These are phyloP conservation scores for Microcebus lehilahytsara DNA, from an alignment of 2,113 vertebrate species.

Conservation along the genomic window DNA sequence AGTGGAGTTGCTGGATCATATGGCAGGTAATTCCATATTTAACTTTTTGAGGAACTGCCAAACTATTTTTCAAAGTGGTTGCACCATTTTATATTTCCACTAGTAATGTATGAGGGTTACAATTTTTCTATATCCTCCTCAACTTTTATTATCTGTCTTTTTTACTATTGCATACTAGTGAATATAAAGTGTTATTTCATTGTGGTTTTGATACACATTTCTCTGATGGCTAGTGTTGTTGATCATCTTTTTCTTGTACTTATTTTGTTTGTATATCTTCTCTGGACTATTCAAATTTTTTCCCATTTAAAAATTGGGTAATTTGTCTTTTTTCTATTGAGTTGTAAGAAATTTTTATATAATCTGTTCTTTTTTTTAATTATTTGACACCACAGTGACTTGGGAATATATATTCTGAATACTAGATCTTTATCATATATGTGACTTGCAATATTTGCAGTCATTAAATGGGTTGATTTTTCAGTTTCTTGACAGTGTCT, in stretches of 20 bases:
- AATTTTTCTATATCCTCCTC: background rate
- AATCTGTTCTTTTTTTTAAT: background rate
- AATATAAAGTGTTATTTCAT: background rate
- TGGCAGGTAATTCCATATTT: background rate
- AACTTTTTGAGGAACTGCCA: conserved; percentile 27
- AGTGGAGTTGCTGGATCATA: background rate
- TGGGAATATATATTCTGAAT: background rate
- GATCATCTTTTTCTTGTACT: background rate
- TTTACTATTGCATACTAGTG: background rate
- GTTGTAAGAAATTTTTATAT: background rate
- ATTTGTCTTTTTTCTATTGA: background rate
- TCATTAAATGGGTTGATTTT: background rate
- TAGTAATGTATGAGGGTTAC: background rate
- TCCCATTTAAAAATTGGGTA: background rate
- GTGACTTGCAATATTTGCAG: background rate
- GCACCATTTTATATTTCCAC: background rate
- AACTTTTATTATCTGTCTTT: background rate
- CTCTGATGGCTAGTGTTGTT: background rate
- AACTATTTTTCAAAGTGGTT: background rate
- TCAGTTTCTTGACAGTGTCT: background rate
- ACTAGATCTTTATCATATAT: background rate
- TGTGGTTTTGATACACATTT: background rate
- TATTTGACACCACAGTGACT: too few relatives aligned
- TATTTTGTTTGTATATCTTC: background rate
- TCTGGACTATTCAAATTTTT: background rate